A percentile compares a stretch with the other conserved stretches of the same genome.
Conservation (phyloP, 2,113 vertebrate genomes). For the Engraulis encrasicolus region DNA sequence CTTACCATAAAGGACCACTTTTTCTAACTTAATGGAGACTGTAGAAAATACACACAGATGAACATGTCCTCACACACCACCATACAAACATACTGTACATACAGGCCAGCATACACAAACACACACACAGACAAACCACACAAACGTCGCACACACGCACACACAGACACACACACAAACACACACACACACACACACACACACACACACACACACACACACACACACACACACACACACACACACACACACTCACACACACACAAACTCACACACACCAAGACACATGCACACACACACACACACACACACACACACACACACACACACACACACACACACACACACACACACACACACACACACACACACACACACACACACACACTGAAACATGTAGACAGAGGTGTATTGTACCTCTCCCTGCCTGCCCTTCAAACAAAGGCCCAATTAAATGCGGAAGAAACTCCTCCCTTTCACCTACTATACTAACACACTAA, state of each 20-base stretch:
- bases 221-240: too few relatives aligned
- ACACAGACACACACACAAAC: too few relatives aligned
- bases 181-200: too few relatives aligned
- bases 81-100: neutral
- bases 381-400: neutral
- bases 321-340: neutral
- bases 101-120: neutral
- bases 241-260: neutral
- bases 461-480: neutral
- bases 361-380: neutral
- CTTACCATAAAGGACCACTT: too few relatives aligned
- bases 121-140: neutral
- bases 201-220: too few relatives aligned
- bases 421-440: neutral
- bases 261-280: too few relatives aligned
- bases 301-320: neutral
- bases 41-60: neutral
- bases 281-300: too few relatives aligned
- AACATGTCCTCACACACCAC: neutral
- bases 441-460: neutral
- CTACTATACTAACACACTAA: neutral
- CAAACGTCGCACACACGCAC: neutral
- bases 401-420: slow-evolving; percentile 11
- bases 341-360: neutral
- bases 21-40: too few relatives aligned